Conservation (phyloP, 2,113 vertebrate species). For the Enhydra lutris region DNA sequence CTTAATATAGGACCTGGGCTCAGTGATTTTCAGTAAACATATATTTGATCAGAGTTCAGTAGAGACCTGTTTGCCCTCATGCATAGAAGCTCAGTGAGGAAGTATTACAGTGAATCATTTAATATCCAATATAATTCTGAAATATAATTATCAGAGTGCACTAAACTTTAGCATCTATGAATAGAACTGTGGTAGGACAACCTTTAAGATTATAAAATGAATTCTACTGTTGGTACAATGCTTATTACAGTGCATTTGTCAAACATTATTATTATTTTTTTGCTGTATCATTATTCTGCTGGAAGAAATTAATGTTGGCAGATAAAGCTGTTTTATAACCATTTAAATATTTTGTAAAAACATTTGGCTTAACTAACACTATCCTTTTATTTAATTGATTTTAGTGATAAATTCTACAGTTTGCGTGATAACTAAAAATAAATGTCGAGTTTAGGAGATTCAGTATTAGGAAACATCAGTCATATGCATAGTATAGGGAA, state of each 20-base stretch:
- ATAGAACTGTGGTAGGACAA: background rate
- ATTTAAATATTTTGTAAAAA: conserved; percentile 42
- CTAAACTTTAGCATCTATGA: background rate
- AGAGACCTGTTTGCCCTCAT: background rate
- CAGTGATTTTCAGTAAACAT: background rate
- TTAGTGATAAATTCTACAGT: conserved; percentile 17
- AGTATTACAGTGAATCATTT: background rate
- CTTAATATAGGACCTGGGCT: background rate
- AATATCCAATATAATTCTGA: background rate
- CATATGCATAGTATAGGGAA: background rate
- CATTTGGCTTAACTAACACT: conserved; percentile 28
- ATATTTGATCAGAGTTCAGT: conserved; percentile 1
- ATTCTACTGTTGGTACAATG: background rate
- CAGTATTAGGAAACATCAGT: background rate
- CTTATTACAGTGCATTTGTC: background rate
- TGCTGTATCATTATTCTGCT: conserved; percentile 10
- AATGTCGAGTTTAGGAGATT: background rate
- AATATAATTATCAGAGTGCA: background rate
- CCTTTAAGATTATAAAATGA: background rate
- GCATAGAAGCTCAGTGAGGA: background rate
- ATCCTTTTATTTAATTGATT: conserved; percentile 17
- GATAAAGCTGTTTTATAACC: conserved; percentile 15
- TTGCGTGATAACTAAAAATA: background rate
- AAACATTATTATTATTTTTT: background rate
- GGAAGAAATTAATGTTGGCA: conserved; percentile 37